Evolutionary conservation across 2,888 invertebrate genomes (phyloP).

Genomic region (Acheta domesticus): DNA sequence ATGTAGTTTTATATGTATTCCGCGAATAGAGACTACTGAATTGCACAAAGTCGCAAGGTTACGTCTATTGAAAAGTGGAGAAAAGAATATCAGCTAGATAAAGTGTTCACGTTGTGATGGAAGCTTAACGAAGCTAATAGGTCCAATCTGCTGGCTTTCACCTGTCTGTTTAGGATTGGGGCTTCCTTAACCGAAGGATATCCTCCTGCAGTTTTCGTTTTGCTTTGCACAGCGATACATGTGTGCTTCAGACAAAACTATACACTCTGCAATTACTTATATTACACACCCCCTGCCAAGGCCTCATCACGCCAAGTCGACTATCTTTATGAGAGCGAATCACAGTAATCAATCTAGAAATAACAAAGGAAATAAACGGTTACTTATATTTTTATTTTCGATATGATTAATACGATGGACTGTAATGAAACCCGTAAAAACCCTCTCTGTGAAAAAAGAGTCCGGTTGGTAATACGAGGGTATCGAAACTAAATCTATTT

Average conservation of each 20-base stretch:
- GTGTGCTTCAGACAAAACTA: neutral
- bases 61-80: too few relatives aligned
- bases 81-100: too few relatives aligned
- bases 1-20: too few relatives aligned
- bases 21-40: too few relatives aligned
- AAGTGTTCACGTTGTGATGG: too few relatives aligned
- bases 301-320: neutral
- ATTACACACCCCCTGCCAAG: neutral
- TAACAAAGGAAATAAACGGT: neutral
- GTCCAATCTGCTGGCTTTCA: too few relatives aligned
- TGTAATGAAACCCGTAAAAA: neutral
- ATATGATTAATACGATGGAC: neutral
- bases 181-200: neutral
- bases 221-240: too few relatives aligned
- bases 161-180: neutral
- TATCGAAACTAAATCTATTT: slow-evolving; percentile 18
- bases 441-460: neutral
- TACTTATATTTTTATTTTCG: neutral
- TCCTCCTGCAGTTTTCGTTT: too few relatives aligned
- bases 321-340: neutral
- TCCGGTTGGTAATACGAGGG: neutral
- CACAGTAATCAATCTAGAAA: slow-evolving; percentile 18
- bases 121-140: too few relatives aligned
- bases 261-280: neutral
- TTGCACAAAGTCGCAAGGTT: too few relatives aligned